These are phyloP conservation scores for Holothuria scabra DNA, from an alignment of 53 echinoderm and acorn worm genomes.

Conservation along the genomic window DNA sequence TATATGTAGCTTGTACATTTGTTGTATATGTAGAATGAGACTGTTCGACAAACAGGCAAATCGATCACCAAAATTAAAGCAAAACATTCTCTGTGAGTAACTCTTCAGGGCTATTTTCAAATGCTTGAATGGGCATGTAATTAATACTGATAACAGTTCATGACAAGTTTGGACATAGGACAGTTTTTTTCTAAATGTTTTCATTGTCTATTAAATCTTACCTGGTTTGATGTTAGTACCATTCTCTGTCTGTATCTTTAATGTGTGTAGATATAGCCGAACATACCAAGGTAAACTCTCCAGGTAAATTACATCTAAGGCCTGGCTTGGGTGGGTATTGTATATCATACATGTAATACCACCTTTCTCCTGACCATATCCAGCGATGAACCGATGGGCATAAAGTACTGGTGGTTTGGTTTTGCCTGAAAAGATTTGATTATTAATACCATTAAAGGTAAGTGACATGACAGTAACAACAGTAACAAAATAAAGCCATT, in stretches of 20 bases:
- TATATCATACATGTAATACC: constrained; percentile 82
- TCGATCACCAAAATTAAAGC: too few species aligned
- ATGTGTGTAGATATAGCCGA: constrained; percentile 85
- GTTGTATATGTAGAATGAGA: too few species aligned
- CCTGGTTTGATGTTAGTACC: constrained; percentile 70
- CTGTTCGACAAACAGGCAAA: too few species aligned
- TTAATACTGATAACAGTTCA: too few species aligned
- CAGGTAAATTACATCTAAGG: constrained; percentile 74
- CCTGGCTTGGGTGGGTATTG: constrained; percentile 65
- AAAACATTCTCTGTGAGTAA: too few species aligned
- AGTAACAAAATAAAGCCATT: too few species aligned
- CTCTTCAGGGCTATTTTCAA: too few species aligned
- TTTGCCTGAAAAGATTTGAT: not conserved
- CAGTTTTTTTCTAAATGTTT: too few species aligned
- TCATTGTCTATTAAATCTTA: constrained; percentile 9
- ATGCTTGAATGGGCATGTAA: too few species aligned
- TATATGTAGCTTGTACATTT: too few species aligned
- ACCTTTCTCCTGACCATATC: constrained; percentile 91
- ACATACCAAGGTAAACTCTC: constrained; percentile 91
- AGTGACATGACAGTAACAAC: too few species aligned
- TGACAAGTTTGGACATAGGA: too few species aligned
- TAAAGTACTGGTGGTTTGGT: constrained; percentile 73
- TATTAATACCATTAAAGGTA: not conserved
- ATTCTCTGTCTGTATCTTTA: constrained; percentile 65
- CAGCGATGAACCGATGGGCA: constrained; percentile 84